These are phyloP conservation scores for Crenuchus spilurus DNA, from an alignment of 2,797 vertebrate species.

Conservation along the genomic window DNA sequence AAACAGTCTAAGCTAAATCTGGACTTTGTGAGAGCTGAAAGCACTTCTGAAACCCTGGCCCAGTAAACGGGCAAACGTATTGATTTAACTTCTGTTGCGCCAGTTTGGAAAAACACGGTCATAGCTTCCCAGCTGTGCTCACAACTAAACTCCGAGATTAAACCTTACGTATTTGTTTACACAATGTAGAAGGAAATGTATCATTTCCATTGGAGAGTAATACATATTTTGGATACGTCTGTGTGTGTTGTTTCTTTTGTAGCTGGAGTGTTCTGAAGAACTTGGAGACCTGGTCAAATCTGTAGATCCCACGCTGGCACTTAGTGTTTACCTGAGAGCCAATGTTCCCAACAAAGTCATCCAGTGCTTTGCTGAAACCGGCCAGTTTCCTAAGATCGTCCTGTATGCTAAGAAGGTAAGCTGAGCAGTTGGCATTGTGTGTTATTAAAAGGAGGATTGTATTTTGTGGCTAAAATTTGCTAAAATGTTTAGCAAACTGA, in stretches of 20 bases:
- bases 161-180: too few relatives aligned
- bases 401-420: constrained; percentile 97
- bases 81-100: background rate
- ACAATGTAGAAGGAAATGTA: too few relatives aligned
- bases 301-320: constrained; percentile 94
- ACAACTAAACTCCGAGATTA: background rate
- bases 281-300: constrained; percentile 96
- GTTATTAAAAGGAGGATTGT: background rate
- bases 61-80: background rate
- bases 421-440: background rate
- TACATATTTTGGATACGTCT: too few relatives aligned
- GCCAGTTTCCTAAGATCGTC: constrained; percentile 98
- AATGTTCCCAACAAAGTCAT: constrained; percentile 99
- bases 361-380: constrained; percentile 98
- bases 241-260: constrained; percentile 48
- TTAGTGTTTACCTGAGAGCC: constrained; percentile 95
- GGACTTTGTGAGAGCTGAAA: background rate
- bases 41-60: background rate
- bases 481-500: too few relatives aligned
- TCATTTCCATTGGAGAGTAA: too few relatives aligned
- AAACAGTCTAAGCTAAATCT: background rate
- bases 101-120: background rate
- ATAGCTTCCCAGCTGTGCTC: background rate
- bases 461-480: background rate
- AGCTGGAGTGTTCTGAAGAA: constrained; percentile 98